These are phyloP conservation scores for Ophiothrix spiculata DNA, from an alignment of 35 echinoderm and acorn worm species.

Conservation along the genomic window DNA sequence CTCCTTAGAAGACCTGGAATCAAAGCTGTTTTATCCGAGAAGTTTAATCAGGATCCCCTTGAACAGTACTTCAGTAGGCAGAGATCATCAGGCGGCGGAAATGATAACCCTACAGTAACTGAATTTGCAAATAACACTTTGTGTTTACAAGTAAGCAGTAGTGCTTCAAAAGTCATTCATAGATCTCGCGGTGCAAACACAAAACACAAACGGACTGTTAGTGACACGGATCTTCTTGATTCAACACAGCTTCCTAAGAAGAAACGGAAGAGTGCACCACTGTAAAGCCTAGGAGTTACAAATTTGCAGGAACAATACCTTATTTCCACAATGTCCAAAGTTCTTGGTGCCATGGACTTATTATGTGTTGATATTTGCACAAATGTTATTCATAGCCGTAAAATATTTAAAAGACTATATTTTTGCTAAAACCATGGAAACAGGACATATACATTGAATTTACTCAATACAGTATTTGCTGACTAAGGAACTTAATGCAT, in stretches of 20 bases:
- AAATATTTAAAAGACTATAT: too few relatives aligned
- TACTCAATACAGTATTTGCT: too few relatives aligned
- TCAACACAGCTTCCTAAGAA: not conserved
- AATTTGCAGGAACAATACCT: not conserved
- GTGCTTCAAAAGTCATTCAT: not conserved
- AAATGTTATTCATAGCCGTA: too few relatives aligned
- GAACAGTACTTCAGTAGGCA: conserved; percentile 68
- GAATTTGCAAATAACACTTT: conserved; percentile 37
- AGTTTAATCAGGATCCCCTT: conserved; percentile 55
- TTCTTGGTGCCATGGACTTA: too few relatives aligned
- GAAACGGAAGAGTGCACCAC: not conserved
- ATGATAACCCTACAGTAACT: conserved; percentile 49
- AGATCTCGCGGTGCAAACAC: not conserved
- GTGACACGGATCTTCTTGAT: not conserved
- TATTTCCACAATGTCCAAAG: too few relatives aligned
- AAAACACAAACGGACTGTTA: not conserved
- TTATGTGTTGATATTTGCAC: too few relatives aligned
- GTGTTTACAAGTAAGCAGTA: conserved; percentile 2
- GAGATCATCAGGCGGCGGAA: conserved; percentile 26
- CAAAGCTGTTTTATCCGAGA: conserved; percentile 45
- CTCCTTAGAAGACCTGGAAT: conserved; percentile 10
- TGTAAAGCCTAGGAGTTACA: not conserved
- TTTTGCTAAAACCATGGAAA: too few relatives aligned
- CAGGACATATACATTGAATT: too few relatives aligned
- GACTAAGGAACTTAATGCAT: too few relatives aligned